Percentiles rank a stretch among this genome's conserved stretches.
Evolutionary conservation across 1,140 invertebrate species (phyloP).

Genomic region (Brachionus rubens): DNA sequence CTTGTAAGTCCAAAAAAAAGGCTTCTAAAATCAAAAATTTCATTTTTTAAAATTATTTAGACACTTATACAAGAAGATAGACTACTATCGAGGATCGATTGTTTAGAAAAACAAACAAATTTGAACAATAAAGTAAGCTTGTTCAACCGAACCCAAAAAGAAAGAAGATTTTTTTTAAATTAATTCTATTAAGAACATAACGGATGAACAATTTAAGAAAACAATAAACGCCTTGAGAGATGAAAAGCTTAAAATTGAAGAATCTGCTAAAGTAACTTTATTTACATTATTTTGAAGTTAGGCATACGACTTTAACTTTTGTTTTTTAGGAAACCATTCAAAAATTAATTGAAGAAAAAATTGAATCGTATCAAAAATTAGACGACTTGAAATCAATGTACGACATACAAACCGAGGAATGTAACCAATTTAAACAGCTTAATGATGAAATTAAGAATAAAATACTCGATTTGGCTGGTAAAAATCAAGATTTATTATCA

Average conservation of each 20-base stretch:
- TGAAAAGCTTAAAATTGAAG: conserved; percentile 36
- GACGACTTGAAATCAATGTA: conserved; percentile 6
- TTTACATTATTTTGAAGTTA: background rate
- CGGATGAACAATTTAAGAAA: conserved; percentile 14
- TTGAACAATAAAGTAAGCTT: conserved; percentile 26
- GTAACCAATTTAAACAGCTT: background rate
- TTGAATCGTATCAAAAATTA: background rate
- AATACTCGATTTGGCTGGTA: conserved; percentile 24
- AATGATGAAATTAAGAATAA: conserved; percentile 11
- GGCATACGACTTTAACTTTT: no score
- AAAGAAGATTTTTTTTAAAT: background rate
- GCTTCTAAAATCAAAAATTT: background rate
- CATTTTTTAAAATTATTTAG: background rate
- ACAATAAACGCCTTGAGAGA: conserved; percentile 2
- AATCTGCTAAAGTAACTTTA: conserved; percentile 18
- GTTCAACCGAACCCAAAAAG: background rate
- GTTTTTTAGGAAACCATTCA: conserved; percentile 24
- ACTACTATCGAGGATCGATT: conserved; percentile 38
- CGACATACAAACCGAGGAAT: background rate
- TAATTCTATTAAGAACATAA: conserved; percentile 10
- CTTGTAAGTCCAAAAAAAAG: background rate
- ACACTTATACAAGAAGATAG: conserved; percentile 41
- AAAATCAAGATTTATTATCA: conserved; percentile 22
- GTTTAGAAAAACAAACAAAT: conserved; percentile 21
- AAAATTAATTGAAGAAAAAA: conserved; percentile 43